Percentiles rank a stretch among this genome's conserved stretches.
Evolutionary conservation across 2,113 vertebrate genomes (phyloP).

Genomic region (Arizona elegans): DNA sequence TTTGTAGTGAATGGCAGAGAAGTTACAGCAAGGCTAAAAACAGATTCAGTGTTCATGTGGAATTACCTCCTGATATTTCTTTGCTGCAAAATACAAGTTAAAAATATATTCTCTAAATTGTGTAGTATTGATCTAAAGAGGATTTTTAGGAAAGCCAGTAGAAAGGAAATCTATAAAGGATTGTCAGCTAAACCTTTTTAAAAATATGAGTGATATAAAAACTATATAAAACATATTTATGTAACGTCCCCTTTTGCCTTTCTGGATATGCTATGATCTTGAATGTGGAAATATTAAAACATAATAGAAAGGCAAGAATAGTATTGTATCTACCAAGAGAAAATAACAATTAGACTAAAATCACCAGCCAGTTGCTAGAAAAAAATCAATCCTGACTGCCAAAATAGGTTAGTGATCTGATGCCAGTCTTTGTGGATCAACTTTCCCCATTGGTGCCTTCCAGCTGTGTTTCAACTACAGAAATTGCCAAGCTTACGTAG

Average conservation of each 20-base stretch:
- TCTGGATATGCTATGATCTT: neutral
- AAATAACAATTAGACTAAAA: neutral
- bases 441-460: neutral
- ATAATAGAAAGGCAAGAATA: neutral
- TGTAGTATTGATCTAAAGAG: neutral
- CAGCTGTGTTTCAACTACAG: neutral
- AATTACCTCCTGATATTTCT: neutral
- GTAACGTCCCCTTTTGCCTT: neutral
- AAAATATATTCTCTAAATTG: neutral
- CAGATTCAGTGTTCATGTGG: neutral
- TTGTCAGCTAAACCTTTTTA: neutral
- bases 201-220: neutral
- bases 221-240: neutral
- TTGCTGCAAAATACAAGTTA: neutral
- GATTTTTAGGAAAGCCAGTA: neutral
- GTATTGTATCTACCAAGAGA: too few species aligned
- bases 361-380: neutral
- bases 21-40: neutral
- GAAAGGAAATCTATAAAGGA: neutral
- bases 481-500: neutral
- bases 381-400: neutral
- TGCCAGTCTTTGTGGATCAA: neutral
- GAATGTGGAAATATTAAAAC: neutral
- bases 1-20: neutral
- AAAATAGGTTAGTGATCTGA: neutral